Base-by-base conservation (phyloP, 2,888 invertebrate species). In the Gymnosoma rotundatum region DNA sequence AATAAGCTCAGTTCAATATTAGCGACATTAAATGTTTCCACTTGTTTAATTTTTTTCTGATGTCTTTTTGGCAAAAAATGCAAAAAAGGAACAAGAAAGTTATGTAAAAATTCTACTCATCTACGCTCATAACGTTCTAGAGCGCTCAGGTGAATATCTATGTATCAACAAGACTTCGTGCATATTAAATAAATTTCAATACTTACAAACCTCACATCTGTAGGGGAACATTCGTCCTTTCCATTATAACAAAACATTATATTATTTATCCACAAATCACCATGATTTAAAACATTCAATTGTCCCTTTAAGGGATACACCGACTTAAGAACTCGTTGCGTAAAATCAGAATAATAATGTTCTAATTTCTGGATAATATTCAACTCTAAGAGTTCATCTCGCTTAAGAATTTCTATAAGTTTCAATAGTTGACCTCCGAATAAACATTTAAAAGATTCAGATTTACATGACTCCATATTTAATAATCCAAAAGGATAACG, bases 221-320 rank as follows among this genome's bases (percentile, higher is more conserved):
- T 87, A 8, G 93, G 88, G 42, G 10, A 50, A 32, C 20, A 89
- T 87, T 61, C 45, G 45, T 16, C 50, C 18, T 66, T 78, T 25
- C 75, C 45, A 9, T 50, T 81, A 79, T 92, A 93, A 56, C 91
- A 91, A 83, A 93, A 93, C 87, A 94, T 91, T 87, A 94, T 92
- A 86, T 94, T 94, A 83, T 93, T 93, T 0, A 93, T 90, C 93
- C 93, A 94, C 7, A 93, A 88, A 88, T 94, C 94, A 3, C 93
- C 93, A 80, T 94, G 94, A 86, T 93, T 93, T 14, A 94, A 89
- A 16, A 93, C 93, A 80, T 91, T 91, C 0, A 86, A 63, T 0
- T 50, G 38, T 0, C 92, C 91, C 6, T 88, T 72, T 63, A 91
- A 50, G 0, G 91, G 91, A 73, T 90, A 88, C 7, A 91, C 88